Evolutionary conservation across 2,797 vertebrate species (phyloP), one percentile per base, ranked within the genome.

Genomic region (Gorsachius magnificus): DNA sequence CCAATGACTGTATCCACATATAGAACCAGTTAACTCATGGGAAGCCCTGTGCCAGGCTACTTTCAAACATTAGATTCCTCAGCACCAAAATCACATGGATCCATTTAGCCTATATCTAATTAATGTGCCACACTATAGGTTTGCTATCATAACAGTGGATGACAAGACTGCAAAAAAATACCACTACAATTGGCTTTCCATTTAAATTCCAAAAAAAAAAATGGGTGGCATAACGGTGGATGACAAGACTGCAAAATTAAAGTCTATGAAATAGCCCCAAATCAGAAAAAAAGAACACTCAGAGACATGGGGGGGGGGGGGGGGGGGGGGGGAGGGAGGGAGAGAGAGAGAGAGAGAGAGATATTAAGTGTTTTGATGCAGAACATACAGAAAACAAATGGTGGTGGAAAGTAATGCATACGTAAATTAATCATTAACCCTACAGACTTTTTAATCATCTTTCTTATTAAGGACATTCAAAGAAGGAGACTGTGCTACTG

Each of bases 191-290:
- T n/a, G n/a, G n/a, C n/a, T n/a, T n/a, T n/a, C n/a, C n/a, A n/a
- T n/a, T n/a, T n/a, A n/a, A n/a, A n/a, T n/a, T n/a, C n/a, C n/a
- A n/a, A n/a, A n/a, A n/a, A n/a, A n/a, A n/a, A n/a, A n/a, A n/a
- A n/a, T n/a, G n/a, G n/a, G n/a, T n/a, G n/a, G n/a, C n/a, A n/a
- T n/a, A n/a, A n/a, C n/a, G n/a, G n/a, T n/a, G n/a, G n/a, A n/a
- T n/a, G n/a, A n/a, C n/a, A n/a, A n/a, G n/a, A n/a, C n/a, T n/a
- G n/a, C n/a, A n/a, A n/a, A n/a, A 96, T 95, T 88, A 97, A 79
- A 97, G 48, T 82, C 72, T 95, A 87, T 50, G 45, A 98, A 96
- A 97, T 94, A 97, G 29, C 80, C 82, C 68, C 79, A 94, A 97
- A 84, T 61, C 88, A 97, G 77, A 96, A 96, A 91, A 60, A 68